Evolutionary conservation across 2,797 vertebrate genomes (phyloP).

Genomic region (Muraenolepis orangiensis): DNA sequence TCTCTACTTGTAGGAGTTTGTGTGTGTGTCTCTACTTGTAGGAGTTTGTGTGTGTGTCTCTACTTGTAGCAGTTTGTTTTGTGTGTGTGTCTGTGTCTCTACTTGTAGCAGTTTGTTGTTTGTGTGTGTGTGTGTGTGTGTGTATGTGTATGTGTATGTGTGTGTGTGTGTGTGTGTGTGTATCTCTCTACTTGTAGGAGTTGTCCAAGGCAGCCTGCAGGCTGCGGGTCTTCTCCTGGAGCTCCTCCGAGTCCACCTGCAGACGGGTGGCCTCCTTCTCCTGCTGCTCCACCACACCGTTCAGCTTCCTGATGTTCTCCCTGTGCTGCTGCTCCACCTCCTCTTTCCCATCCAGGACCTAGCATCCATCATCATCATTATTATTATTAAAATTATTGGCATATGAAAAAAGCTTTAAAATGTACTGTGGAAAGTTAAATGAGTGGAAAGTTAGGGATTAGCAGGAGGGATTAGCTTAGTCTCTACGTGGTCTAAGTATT

Average conservation of each 20-base stretch:
- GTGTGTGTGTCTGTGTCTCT: no score
- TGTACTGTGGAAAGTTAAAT: no score
- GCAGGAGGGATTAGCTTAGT: neutral
- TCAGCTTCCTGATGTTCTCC: conserved; percentile 94
- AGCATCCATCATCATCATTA: no score
- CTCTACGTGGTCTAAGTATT: neutral
- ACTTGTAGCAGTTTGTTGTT: no score
- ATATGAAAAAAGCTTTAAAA: neutral
- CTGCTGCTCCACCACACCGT: conserved; percentile 84
- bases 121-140: no score
- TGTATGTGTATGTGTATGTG: no score
- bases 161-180: no score
- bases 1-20: no score
- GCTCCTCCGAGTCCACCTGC: conserved; percentile 80
- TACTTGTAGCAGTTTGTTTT: no score
- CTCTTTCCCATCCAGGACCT: conserved; percentile 96
- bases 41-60: no score
- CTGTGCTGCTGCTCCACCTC: conserved; percentile 95
- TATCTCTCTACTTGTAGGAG: conserved; percentile 84
- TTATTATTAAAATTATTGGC: neutral
- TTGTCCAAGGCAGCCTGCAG: conserved; percentile 88
- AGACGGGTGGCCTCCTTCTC: conserved; percentile 84
- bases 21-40: conserved; percentile 78
- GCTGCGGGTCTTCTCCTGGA: conserved; percentile 90
- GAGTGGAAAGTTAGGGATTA: no score